Conservation (phyloP, 2,888 invertebrate species). For the Gryllus longicercus region DNA sequence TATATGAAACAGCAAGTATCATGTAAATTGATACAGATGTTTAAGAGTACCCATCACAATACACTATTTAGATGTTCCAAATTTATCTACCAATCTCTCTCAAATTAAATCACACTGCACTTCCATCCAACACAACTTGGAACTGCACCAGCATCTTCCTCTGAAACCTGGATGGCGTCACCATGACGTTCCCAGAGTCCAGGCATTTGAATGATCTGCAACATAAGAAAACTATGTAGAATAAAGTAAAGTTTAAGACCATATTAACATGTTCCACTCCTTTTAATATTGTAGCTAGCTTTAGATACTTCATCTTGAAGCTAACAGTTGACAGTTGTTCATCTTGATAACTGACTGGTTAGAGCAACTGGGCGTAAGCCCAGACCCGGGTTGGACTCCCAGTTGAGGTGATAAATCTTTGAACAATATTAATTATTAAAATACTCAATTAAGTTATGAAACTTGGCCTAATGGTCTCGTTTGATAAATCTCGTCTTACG, state of each 20-base stretch:
- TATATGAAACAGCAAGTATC: too few relatives aligned
- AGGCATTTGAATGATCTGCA: constrained; percentile 88
- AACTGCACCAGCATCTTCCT: constrained; percentile 20
- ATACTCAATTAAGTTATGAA: too few relatives aligned
- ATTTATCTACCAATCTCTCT: background rate
- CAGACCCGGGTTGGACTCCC: background rate
- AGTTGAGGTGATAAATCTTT: too few relatives aligned
- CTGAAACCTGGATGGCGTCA: constrained; percentile 28
- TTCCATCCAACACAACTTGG: constrained; percentile 34
- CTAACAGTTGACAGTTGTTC: background rate
- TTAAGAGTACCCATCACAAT: too few relatives aligned
- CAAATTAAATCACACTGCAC: constrained; percentile 30
- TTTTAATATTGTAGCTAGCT: background rate
- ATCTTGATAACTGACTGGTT: background rate
- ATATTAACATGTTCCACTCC: background rate
- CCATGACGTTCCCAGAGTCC: constrained; percentile 66
- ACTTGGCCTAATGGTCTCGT: too few relatives aligned
- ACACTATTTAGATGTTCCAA: too few relatives aligned
- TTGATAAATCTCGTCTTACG: too few relatives aligned
- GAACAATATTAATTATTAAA: too few relatives aligned
- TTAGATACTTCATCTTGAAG: background rate
- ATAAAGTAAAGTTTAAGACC: background rate
- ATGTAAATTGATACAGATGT: too few relatives aligned
- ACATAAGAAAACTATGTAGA: constrained; percentile 38
- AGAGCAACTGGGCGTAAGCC: background rate